Evolutionary conservation across 2,113 vertebrate species (phyloP).

Genomic region (Pygoscelis antarcticus): DNA sequence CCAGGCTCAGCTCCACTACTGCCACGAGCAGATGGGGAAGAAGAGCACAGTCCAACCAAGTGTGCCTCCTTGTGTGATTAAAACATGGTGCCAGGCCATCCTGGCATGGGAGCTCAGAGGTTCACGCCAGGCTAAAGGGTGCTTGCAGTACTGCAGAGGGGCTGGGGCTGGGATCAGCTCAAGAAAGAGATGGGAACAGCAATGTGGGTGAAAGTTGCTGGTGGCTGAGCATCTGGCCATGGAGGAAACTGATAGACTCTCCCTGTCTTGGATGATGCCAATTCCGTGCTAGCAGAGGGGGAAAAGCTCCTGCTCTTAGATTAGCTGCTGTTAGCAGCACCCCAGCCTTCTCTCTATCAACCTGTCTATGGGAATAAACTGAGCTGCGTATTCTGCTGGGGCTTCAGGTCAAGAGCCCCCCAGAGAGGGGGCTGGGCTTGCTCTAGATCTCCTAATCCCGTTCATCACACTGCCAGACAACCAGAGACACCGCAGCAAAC

Average conservation of each 20-base stretch:
- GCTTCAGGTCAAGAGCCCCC: not conserved
- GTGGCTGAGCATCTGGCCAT: not conserved
- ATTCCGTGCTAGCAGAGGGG: not conserved
- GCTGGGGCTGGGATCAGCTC: not conserved
- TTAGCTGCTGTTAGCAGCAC: not conserved
- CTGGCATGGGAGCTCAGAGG: fast-evolving
- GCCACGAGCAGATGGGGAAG: not conserved
- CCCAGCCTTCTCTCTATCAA: not conserved
- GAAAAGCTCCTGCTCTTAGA: not conserved
- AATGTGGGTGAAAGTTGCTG: not conserved
- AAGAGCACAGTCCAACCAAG: not conserved
- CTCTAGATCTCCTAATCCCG: constrained; percentile 57
- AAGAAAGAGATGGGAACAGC: not conserved
- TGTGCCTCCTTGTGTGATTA: not conserved
- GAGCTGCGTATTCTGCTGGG: not conserved
- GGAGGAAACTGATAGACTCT: not conserved
- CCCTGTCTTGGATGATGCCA: not conserved
- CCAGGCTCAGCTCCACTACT: not conserved
- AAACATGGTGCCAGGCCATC: not conserved
- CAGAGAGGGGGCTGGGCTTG: not conserved
- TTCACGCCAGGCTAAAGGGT: not conserved
- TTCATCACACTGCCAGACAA: constrained; percentile 27
- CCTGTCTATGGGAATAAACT: not conserved
- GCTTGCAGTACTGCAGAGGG: too few relatives aligned
- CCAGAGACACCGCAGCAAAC: not conserved